Evolutionary conservation across 2,113 vertebrate genomes (phyloP).

Genomic region (Hippocampus barbouri): DNA sequence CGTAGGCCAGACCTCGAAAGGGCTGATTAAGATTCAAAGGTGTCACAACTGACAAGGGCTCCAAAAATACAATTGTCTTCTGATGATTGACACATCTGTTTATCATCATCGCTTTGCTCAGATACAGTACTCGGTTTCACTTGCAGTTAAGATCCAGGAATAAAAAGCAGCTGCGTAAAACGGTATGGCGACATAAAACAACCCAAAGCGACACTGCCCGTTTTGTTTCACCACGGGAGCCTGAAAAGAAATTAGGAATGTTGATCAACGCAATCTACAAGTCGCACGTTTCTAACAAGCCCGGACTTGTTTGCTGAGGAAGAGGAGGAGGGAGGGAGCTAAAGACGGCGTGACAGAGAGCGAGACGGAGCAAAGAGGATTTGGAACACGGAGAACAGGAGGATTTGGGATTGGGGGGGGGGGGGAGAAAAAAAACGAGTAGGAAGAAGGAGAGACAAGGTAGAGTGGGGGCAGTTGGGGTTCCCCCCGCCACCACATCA

Average conservation of each 20-base stretch:
- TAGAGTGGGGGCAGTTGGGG: constrained; percentile 61
- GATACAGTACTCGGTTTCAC: constrained; percentile 39
- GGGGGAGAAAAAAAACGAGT: constrained; percentile 48
- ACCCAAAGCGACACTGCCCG: constrained; percentile 47
- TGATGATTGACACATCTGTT: constrained; percentile 37
- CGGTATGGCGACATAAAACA: constrained; percentile 53
- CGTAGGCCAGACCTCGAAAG: background rate
- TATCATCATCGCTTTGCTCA: constrained; percentile 47
- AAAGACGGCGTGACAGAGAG: constrained; percentile 37
- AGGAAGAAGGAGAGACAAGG: constrained; percentile 46
- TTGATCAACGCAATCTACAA: constrained; percentile 74
- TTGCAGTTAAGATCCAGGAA: constrained; percentile 52
- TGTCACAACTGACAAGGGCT: background rate
- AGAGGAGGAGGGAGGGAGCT: constrained; percentile 33
- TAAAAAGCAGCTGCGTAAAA: constrained; percentile 48
- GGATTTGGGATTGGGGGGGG: constrained; percentile 53
- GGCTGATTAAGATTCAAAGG: background rate
- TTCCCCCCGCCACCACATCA: constrained; percentile 71
- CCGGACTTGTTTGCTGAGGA: constrained; percentile 56
- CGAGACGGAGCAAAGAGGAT: constrained; percentile 51
- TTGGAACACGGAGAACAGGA: constrained; percentile 47
- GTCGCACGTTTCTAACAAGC: constrained; percentile 68
- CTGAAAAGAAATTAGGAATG: constrained; percentile 75
- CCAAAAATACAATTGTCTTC: constrained; percentile 2
- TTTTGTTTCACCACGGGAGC: constrained; percentile 63